These are phyloP conservation scores for Saccostrea cuccullata DNA, from an alignment of 1,140 invertebrate species.

Conservation along the genomic window DNA sequence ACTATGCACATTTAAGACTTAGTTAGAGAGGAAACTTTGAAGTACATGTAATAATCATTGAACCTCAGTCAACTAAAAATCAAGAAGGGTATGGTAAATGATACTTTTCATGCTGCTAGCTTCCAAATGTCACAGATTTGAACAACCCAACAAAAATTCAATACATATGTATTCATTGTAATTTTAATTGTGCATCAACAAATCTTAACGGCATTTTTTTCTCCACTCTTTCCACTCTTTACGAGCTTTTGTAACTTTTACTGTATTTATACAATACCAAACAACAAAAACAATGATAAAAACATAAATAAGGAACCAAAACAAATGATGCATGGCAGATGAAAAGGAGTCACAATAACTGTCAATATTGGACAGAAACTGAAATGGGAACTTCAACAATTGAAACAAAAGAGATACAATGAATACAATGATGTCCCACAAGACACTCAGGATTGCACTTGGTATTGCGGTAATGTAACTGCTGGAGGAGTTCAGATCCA, in stretches of 20 bases:
- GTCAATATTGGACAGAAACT: not conserved
- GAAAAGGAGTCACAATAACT: slow-evolving; percentile 4
- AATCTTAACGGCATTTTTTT: not conserved
- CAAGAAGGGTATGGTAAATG: no score
- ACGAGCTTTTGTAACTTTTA: not conserved
- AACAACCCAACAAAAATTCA: no score
- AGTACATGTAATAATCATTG: no score
- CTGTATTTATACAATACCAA: slow-evolving; percentile 16
- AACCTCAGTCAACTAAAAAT: no score
- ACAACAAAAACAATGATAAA: not conserved
- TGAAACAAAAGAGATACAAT: not conserved
- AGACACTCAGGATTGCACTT: not conserved
- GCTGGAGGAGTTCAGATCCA: not conserved
- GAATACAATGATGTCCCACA: not conserved
- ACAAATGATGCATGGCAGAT: not conserved
- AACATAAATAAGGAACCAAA: not conserved
- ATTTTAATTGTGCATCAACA: not conserved
- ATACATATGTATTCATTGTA: no score
- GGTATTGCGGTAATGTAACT: not conserved
- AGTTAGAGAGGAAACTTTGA: no score
- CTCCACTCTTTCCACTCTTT: slow-evolving; percentile 6
- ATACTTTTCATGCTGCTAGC: no score
- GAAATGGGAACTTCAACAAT: slow-evolving; percentile 1
- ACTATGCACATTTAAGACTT: no score
- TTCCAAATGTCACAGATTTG: no score